Evolutionary conservation across 2,888 invertebrate genomes (phyloP).

Genomic region (Callyntrura guangdongensis): DNA sequence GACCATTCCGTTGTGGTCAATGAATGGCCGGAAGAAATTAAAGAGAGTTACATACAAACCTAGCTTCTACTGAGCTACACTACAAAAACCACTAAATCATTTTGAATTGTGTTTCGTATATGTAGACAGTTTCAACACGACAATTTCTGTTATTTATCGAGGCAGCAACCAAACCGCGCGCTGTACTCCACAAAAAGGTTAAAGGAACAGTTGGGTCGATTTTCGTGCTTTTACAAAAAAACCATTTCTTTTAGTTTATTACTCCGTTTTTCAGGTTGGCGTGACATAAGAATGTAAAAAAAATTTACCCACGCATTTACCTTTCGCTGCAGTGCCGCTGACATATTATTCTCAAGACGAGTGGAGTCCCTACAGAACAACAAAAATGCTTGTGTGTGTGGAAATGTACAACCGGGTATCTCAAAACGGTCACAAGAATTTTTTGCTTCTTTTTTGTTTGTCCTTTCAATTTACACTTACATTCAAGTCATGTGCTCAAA

Average conservation of each 20-base stretch:
- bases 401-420: neutral
- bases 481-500: neutral
- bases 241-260: neutral
- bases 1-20: neutral
- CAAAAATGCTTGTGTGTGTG: neutral
- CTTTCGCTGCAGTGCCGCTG: constrained; percentile 7
- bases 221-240: neutral
- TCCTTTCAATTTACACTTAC: neutral
- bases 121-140: constrained; percentile 22
- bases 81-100: constrained; percentile 30
- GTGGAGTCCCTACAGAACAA: neutral
- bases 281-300: constrained; percentile 23
- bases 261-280: neutral
- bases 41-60: neutral
- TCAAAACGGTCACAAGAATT: neutral
- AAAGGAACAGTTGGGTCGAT: neutral
- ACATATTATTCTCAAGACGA: constrained; percentile 42
- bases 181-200: neutral
- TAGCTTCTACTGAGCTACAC: too few relatives aligned
- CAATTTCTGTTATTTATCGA: constrained; percentile 14
- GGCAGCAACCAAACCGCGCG: neutral
- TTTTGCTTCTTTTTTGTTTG: neutral
- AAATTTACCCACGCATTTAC: constrained; percentile 14
- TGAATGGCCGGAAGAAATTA: constrained; percentile 43
- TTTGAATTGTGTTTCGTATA: neutral